A percentile compares a stretch with the other conserved stretches of the same genome.
phyloP scores from a whole-genome alignment of 2,797 vertebrate species.

The Poecilia velifera region DNA sequence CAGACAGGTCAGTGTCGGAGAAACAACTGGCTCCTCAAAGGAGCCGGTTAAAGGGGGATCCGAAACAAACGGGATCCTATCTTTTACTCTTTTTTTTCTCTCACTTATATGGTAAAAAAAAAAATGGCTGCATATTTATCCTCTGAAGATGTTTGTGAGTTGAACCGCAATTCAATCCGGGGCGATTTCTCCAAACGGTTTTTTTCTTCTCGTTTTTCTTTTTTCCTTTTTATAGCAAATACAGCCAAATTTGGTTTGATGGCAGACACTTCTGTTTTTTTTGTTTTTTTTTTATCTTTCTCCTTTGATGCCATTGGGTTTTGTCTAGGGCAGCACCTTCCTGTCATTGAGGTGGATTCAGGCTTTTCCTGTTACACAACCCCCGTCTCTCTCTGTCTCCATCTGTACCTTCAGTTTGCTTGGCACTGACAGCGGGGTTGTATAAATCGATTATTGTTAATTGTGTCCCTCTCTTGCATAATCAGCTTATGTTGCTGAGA shows the following conservation, averaged over 20 bases:
- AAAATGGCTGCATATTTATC: conserved; percentile 10
- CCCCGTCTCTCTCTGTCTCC: conserved; percentile 20
- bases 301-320: conserved; percentile 3
- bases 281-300: conserved; percentile 6
- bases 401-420: conserved; percentile 53
- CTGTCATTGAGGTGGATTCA: conserved; percentile 40
- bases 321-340: conserved; percentile 2
- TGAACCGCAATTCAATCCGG: neutral
- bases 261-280: conserved; percentile 3
- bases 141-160: conserved; percentile 27
- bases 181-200: neutral
- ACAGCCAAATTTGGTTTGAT: neutral
- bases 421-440: conserved; percentile 53
- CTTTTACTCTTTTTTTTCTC: neutral
- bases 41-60: conserved; percentile 16
- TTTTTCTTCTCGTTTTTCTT: neutral
- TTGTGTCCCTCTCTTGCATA: conserved; percentile 69
- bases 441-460: conserved; percentile 75
- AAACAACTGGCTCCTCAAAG: conserved; percentile 17
- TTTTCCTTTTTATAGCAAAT: neutral
- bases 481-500: conserved; percentile 67
- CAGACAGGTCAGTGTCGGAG: conserved; percentile 82
- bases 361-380: conserved; percentile 58
- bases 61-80: neutral
- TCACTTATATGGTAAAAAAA: neutral